Evolutionary conservation across 2,888 invertebrate genomes (phyloP).

Genomic region (Microplitis manilae): DNA sequence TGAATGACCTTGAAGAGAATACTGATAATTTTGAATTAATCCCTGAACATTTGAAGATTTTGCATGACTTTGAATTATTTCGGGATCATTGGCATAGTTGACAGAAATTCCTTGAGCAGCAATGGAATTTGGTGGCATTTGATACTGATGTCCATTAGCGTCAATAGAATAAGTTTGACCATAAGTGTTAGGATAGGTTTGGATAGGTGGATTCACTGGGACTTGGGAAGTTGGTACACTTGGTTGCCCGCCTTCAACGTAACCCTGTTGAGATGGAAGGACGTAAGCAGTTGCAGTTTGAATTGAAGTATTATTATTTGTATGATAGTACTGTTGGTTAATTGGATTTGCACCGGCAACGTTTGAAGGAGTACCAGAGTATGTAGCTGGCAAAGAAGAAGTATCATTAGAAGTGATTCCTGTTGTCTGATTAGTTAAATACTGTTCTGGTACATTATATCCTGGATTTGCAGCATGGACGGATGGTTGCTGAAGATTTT

Average conservation of each 20-base stretch:
- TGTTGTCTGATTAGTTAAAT: slow-evolving; percentile 2
- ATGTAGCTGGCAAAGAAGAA: slow-evolving; percentile 1
- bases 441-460: slow-evolving; percentile 20
- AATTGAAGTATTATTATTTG: slow-evolving; percentile 24
- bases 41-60: slow-evolving; percentile 56
- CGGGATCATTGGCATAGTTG: slow-evolving; percentile 51
- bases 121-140: slow-evolving; percentile 62
- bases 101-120: slow-evolving; percentile 39
- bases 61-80: slow-evolving; percentile 66
- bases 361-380: slow-evolving; percentile 25
- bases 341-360: neutral
- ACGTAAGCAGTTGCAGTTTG: slow-evolving; percentile 44
- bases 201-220: slow-evolving; percentile 44
- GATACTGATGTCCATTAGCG: slow-evolving; percentile 56
- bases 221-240: slow-evolving; percentile 47
- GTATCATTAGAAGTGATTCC: slow-evolving; percentile 8
- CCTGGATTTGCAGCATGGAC: slow-evolving; percentile 12
- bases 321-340: slow-evolving; percentile 9
- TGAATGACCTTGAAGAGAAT: slow-evolving; percentile 41
- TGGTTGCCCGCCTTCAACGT: slow-evolving; percentile 43
- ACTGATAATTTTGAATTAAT: slow-evolving; percentile 57
- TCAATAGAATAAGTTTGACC: slow-evolving; percentile 56
- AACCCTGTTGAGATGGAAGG: slow-evolving; percentile 49
- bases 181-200: slow-evolving; percentile 57
- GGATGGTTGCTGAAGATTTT: slow-evolving; percentile 17